These are phyloP conservation scores for Thunnus thynnus DNA, from an alignment of 2,113 vertebrate genomes.

Conservation along the genomic window DNA sequence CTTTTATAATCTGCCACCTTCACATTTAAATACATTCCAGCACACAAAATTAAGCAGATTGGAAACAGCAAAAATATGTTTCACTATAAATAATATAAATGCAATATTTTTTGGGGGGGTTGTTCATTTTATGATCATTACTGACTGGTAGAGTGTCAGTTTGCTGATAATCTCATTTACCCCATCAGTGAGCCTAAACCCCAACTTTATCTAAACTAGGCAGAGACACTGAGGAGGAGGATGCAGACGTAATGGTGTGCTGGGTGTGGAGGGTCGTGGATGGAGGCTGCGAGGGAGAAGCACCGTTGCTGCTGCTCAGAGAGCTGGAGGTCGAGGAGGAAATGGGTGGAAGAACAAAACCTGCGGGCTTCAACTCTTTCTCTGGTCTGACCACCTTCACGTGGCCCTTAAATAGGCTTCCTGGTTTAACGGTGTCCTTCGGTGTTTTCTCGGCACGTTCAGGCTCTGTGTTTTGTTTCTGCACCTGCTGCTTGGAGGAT, in stretches of 20 bases:
- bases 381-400: neutral
- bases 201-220: slow-evolving; percentile 15
- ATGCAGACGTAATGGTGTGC: slow-evolving; percentile 12
- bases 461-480: slow-evolving; percentile 1
- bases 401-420: neutral
- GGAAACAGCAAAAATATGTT: no score
- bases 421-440: neutral
- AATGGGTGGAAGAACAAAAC: slow-evolving; percentile 81
- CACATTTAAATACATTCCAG: no score
- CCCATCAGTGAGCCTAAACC: neutral
- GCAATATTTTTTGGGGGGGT: no score
- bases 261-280: slow-evolving; percentile 30
- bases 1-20: no score
- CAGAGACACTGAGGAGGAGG: slow-evolving; percentile 27
- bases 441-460: neutral
- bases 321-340: slow-evolving; percentile 24
- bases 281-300: neutral
- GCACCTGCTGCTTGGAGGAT: slow-evolving; percentile 15
- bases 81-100: no score
- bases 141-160: neutral
- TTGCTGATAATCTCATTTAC: neutral
- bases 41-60: no score
- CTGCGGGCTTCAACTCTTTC: slow-evolving; percentile 52
- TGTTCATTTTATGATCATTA: no score
- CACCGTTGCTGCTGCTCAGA: slow-evolving; percentile 19